Conservation (phyloP, 2,888 invertebrate species). For the Anticlea derivata region DNA sequence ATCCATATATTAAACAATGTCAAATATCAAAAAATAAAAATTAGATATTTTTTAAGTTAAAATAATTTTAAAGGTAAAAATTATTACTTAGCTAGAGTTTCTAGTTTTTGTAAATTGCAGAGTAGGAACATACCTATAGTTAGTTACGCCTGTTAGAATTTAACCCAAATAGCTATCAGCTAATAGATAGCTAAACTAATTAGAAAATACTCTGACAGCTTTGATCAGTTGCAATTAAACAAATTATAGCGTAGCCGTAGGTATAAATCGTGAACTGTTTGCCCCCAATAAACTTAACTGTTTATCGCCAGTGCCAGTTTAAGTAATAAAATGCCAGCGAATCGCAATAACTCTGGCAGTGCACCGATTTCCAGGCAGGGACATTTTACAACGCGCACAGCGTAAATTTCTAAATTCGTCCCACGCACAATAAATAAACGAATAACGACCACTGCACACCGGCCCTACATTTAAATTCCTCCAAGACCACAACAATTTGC, state of each 20-base stretch:
- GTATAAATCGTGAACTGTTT: conserved; percentile 12
- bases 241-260: conserved; percentile 18
- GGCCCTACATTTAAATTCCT: conserved; percentile 18
- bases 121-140: neutral
- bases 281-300: conserved; percentile 18
- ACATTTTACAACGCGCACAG: conserved; percentile 26
- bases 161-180: neutral
- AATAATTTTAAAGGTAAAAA: too few species aligned
- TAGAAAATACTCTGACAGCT: conserved; percentile 10
- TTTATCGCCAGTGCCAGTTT: conserved; percentile 10
- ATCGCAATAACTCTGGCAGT: conserved; percentile 29
- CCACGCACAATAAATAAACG: conserved; percentile 42
- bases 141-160: neutral
- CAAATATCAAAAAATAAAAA: too few species aligned
- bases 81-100: too few species aligned
- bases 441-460: conserved; percentile 18
- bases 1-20: too few species aligned
- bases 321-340: conserved; percentile 18
- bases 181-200: conserved; percentile 4
- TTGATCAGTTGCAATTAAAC: conserved; percentile 17
- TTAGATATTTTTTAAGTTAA: too few species aligned
- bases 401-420: conserved; percentile 44
- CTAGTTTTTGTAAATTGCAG: too few species aligned
- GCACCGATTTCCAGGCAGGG: conserved; percentile 25
- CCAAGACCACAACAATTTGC: conserved; percentile 27